Base-by-base conservation (phyloP, 2,888 invertebrate species). In the Eledone cirrhosa region DNA sequence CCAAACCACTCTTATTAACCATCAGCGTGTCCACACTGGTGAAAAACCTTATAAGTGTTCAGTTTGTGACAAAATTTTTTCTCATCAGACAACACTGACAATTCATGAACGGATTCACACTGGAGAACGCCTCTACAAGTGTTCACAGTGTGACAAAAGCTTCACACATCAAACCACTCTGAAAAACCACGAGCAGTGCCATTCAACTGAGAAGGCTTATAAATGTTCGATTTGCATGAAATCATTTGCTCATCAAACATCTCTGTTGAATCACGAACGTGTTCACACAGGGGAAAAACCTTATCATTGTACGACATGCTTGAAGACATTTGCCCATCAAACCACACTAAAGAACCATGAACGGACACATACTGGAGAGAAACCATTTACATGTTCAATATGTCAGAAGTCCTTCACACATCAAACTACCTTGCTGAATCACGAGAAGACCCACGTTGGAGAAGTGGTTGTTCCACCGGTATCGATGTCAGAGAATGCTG, bases 211-310 rank as follows among this genome's bases (percentile, higher is more conserved):
- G 19, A 72, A 69, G 33, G 72, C 72, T 41, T 72, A 72, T 31
- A 72, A 72, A 72, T 72, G 72, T 72, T 41, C 72, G 72, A 72
- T 72, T 11, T 72, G 72, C 41, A 41, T 72, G 29, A 72, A 72
- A 41, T 72, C 72, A 41, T 72, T 72, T 72, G 72, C 72, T 13
- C 72, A 72, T 72, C 72, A 72, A 41, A 72, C 72, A 72, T 72
- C 72, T 13, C n/a, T 72, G 72, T 31, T 72, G 33, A 72, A 72
- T 72, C 72, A 72, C 41, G 72, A 72, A 41, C 72, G 72, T 33
- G n/a, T 72, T 14, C 72, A 72, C 41, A 72, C 72, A 41, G 72
- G 72, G 11, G 72, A 72, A 22, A 72, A 72, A 72, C 72, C 72
- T 22, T 72, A 41, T 72, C 72, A 72, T 24, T 72, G 72, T 41